Conservation (phyloP, 2,797 vertebrate species). For the Ibycter americanus region DNA sequence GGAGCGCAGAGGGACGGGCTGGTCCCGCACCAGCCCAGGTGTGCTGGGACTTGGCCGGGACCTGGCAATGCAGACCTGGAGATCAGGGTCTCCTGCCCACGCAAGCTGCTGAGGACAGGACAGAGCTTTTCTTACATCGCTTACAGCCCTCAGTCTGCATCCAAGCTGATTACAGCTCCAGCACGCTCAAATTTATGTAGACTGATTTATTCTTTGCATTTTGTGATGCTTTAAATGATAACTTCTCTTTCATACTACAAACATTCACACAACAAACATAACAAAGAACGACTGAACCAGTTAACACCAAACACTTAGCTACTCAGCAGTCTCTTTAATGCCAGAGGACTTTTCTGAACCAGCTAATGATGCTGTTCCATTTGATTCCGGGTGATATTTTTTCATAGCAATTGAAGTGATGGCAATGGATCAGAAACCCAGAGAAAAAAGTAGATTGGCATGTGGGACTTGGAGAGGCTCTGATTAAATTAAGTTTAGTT, state of each 20-base stretch:
- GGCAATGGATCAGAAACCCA: not conserved
- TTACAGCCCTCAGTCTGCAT: rapidly evolving
- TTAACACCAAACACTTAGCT: not conserved
- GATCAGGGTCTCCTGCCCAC: rapidly evolving
- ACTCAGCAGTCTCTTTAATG: not conserved
- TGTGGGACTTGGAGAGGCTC: not conserved
- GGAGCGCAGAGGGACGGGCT: not conserved
- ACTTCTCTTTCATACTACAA: no score
- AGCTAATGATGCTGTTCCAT: not conserved
- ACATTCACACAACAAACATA: no score
- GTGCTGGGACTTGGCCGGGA: conserved; percentile 25
- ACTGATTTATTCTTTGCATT: not conserved
- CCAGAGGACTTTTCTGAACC: not conserved
- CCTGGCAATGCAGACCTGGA: conserved; percentile 60
- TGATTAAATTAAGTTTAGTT: not conserved
- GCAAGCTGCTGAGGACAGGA: not conserved
- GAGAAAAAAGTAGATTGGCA: not conserved
- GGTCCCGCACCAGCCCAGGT: not conserved
- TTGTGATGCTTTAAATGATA: not conserved
- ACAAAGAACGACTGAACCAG: not conserved
- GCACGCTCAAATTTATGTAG: rapidly evolving
- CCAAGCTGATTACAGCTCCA: not conserved
- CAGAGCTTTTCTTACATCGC: rapidly evolving
- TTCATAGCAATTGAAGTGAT: not conserved
- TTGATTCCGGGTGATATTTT: not conserved